phyloP scores from a whole-genome alignment of 2,888 invertebrate species.

The Oscheius onirici region DNA sequence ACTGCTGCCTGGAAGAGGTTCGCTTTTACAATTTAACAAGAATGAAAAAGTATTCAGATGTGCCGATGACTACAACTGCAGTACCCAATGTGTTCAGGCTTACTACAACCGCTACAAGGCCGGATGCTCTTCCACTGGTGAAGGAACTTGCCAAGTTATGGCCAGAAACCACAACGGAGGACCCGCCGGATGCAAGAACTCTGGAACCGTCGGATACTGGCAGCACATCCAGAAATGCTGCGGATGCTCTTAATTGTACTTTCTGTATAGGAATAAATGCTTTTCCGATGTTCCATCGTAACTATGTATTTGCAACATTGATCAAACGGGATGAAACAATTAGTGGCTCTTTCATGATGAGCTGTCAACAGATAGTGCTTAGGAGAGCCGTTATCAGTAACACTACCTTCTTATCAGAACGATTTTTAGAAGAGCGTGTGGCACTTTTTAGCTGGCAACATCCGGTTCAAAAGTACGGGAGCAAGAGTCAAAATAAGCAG shows the following conservation, averaged over 20 bases:
- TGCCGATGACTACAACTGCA: constrained; percentile 31
- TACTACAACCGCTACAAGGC: constrained; percentile 60
- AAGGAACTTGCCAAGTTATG: constrained; percentile 53
- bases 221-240: constrained; percentile 55
- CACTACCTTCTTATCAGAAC: not conserved
- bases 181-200: constrained; percentile 62
- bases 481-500: too few relatives aligned
- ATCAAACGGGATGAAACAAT: not conserved
- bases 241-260: constrained; percentile 51
- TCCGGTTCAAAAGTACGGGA: too few relatives aligned
- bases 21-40: not conserved
- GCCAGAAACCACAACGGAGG: constrained; percentile 62
- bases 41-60: not conserved
- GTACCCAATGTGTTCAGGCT: constrained; percentile 35
- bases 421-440: too few relatives aligned
- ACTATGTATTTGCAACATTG: not conserved
- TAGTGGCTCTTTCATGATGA: not conserved
- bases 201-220: constrained; percentile 62
- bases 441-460: too few relatives aligned
- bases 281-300: not conserved
- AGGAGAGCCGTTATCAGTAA: not conserved
- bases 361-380: not conserved
- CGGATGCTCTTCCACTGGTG: constrained; percentile 48
- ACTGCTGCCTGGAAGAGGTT: constrained; percentile 26
- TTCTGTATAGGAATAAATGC: not conserved